Conservation (phyloP, 2,113 vertebrate genomes). For the Brachypteracias leptosomus region DNA sequence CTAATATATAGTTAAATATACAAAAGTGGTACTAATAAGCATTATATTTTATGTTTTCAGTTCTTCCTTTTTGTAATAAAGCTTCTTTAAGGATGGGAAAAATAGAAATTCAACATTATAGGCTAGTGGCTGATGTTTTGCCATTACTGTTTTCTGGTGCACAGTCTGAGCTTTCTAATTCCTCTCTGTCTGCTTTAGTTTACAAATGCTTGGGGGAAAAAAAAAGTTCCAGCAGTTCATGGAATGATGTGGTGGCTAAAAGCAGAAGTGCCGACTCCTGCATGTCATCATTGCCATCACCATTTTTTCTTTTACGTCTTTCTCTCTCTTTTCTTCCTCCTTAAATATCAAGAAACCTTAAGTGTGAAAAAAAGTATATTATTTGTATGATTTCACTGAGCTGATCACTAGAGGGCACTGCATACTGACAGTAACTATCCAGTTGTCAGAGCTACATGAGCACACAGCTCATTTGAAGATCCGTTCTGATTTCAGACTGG, state of each 20-base stretch:
- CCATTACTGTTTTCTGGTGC: neutral
- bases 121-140: neutral
- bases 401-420: slow-evolving; percentile 67
- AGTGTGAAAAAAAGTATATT: fast-evolving
- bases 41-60: neutral
- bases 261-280: fast-evolving
- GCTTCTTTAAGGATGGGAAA: neutral
- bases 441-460: neutral
- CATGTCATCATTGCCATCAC: fast-evolving
- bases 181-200: neutral
- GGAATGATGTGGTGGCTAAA: neutral
- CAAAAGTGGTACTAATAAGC: neutral
- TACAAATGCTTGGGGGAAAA: neutral
- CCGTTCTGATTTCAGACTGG: neutral
- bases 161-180: neutral
- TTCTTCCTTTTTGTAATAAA: neutral
- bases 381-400: fast-evolving
- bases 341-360: neutral
- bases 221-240: neutral
- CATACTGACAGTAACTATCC: neutral
- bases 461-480: neutral
- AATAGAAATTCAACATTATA: neutral
- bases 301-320: fast-evolving
- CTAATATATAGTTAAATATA: neutral
- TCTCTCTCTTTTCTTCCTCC: neutral